Evolutionary conservation across 2,113 vertebrate genomes (phyloP).

Genomic region (Heliornis fulica): DNA sequence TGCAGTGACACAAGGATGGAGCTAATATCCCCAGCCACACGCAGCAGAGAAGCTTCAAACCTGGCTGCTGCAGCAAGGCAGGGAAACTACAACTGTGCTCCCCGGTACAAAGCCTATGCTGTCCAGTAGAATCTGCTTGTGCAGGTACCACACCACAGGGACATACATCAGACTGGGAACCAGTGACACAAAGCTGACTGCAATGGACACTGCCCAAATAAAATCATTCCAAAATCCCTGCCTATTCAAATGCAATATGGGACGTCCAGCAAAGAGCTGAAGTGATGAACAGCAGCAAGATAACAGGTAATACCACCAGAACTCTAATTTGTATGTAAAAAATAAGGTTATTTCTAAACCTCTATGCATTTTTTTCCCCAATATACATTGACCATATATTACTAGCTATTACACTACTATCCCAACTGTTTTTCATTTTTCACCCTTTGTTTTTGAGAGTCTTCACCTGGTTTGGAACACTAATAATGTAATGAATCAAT

Average conservation of each 20-base stretch:
- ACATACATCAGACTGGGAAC: neutral
- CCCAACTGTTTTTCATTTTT: neutral
- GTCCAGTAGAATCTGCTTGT: neutral
- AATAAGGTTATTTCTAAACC: too few relatives aligned
- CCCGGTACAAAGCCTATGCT: neutral
- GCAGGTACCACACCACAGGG: neutral
- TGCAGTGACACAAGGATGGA: neutral
- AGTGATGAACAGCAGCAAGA: neutral
- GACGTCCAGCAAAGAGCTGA: neutral
- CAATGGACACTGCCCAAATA: neutral
- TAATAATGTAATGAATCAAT: neutral
- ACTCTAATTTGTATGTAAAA: too few relatives aligned
- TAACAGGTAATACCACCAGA: neutral
- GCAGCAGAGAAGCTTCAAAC: neutral
- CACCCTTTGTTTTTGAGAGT: neutral
- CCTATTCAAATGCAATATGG: neutral
- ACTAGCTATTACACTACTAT: neutral
- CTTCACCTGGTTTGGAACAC: neutral
- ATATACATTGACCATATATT: fast-evolving
- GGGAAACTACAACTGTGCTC: neutral
- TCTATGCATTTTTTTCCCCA: neutral
- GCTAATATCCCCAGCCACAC: neutral
- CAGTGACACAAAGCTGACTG: neutral
- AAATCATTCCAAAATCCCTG: neutral
- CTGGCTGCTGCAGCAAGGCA: neutral